phyloP scores from a whole-genome alignment of 2,888 invertebrate genomes.

The Monoplex corrugatus region DNA sequence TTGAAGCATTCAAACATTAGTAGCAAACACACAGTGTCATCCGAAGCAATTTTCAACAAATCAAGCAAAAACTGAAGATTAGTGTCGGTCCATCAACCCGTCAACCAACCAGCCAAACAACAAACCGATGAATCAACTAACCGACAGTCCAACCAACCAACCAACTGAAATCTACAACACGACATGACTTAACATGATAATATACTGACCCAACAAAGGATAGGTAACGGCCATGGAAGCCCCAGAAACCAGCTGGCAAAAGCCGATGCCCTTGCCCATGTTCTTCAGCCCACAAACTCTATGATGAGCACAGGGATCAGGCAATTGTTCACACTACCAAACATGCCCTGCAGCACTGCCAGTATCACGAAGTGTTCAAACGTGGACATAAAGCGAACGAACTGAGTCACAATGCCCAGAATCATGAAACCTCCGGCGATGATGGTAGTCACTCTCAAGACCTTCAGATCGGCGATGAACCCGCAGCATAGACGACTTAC shows the following conservation, averaged over 20 bases:
- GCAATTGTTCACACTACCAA: constrained; percentile 29
- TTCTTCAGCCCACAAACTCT: constrained; percentile 50
- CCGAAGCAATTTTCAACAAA: no score
- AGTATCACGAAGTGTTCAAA: constrained; percentile 19
- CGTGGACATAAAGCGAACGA: constrained; percentile 42
- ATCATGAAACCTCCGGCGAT: constrained; percentile 20
- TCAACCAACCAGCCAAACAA: no score
- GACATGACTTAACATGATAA: no score
- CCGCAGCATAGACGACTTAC: constrained; percentile 21
- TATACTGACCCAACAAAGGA: constrained; percentile 45
- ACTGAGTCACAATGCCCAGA: constrained; percentile 19
- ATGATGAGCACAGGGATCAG: constrained; percentile 38
- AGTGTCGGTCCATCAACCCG: no score
- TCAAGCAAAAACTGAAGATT: no score
- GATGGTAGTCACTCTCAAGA: constrained; percentile 7
- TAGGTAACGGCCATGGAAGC: constrained; percentile 19
- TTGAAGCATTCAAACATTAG: no score
- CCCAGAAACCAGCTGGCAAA: constrained; percentile 36
- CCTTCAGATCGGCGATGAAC: constrained; percentile 24
- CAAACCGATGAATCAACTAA: no score
- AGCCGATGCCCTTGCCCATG: constrained; percentile 52
- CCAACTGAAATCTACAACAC: no score
- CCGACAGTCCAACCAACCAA: no score
- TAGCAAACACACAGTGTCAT: no score
- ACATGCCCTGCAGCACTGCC: constrained; percentile 13